phyloP scores from a whole-genome alignment of 2,888 invertebrate species.

The Crocallis elinguaria region DNA sequence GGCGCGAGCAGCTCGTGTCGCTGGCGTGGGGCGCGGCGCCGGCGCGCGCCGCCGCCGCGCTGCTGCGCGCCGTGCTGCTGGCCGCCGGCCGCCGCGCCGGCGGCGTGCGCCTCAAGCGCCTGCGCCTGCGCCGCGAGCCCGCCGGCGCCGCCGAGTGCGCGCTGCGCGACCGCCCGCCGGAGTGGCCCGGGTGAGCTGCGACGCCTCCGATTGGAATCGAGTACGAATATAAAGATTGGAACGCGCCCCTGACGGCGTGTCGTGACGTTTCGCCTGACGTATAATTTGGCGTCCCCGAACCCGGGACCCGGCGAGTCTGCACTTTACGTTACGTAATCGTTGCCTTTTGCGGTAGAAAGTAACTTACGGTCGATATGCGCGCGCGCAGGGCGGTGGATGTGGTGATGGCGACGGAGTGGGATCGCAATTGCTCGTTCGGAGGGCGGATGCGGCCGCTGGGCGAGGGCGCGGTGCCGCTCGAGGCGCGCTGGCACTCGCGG shows the following conservation, averaged over 20 bases:
- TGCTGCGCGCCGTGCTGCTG: slow-evolving; percentile 90
- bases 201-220: background rate
- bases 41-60: slow-evolving; percentile 90
- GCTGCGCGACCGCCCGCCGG: background rate
- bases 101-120: slow-evolving; percentile 65
- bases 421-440: background rate
- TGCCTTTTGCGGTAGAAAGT: background rate
- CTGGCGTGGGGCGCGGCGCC: slow-evolving; percentile 92
- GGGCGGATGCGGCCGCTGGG: slow-evolving; percentile 9
- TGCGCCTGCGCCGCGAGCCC: slow-evolving; percentile 45
- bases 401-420: background rate
- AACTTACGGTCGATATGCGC: too few relatives aligned
- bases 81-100: slow-evolving; percentile 83
- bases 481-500: slow-evolving; percentile 19
- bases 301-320: too few relatives aligned
- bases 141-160: background rate
- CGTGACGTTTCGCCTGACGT: too few relatives aligned
- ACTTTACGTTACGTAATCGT: too few relatives aligned
- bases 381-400: background rate
- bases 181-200: background rate
- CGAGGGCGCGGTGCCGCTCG: slow-evolving; percentile 22
- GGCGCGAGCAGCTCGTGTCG: too few relatives aligned
- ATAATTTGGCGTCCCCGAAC: too few relatives aligned
- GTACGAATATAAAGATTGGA: too few relatives aligned
- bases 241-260: background rate